phyloP scores from a whole-genome alignment of 1,140 invertebrate species.

The Leptonema lineaticorne region DNA sequence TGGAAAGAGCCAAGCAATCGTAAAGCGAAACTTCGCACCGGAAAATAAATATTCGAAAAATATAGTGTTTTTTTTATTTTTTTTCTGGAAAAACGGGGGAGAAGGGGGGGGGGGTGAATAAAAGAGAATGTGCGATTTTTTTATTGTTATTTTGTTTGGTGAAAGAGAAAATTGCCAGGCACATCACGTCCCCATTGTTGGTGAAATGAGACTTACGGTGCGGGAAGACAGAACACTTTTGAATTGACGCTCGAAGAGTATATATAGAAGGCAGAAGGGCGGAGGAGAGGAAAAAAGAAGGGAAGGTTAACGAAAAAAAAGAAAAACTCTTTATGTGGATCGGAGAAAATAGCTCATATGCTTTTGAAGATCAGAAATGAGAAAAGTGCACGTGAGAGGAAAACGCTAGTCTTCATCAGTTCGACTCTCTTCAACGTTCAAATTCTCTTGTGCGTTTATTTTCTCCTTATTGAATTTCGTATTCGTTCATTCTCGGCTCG shows the following conservation, averaged over 20 bases:
- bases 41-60: no score
- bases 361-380: constrained; percentile 1
- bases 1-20: not conserved
- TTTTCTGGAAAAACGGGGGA: no score
- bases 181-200: constrained; percentile 10
- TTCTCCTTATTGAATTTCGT: no score
- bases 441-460: no score
- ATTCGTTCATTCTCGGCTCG: no score
- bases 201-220: not conserved
- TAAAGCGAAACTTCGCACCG: not conserved
- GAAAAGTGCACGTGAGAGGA: constrained; percentile 1
- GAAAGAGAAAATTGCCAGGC: not conserved
- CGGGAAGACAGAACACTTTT: constrained; percentile 8
- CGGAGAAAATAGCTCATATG: not conserved
- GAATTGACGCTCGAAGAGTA: constrained; percentile 12
- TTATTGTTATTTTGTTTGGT: not conserved
- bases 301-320: not conserved
- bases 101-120: no score
- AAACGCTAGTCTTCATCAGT: not conserved
- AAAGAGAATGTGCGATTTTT: no score
- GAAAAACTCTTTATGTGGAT: constrained; percentile 12
- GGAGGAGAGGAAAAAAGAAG: not conserved
- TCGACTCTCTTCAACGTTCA: no score
- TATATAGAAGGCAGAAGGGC: no score
- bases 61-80: no score